Evolutionary conservation across 2,888 invertebrate species (phyloP), one percentile per base, ranked within the genome.

Genomic region (Chalcis sispes): DNA sequence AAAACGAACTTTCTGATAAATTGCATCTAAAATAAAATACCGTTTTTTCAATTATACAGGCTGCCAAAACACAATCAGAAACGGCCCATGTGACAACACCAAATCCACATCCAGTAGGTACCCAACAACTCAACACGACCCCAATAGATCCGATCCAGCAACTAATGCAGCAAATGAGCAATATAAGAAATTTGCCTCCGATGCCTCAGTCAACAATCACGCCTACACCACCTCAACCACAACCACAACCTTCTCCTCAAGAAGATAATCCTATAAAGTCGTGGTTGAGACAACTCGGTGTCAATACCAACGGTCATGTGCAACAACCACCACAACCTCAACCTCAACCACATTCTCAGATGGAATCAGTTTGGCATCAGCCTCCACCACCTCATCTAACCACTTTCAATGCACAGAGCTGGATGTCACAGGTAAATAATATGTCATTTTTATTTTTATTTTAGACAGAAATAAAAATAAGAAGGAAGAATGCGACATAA

Each of bases 141-240:
- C 83, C 86, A n/a, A 83, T 91, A 58, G 91, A 91, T 84, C 90
- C 91, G 5, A 83, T 90, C 64, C 90, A 90, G 77, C 89, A 90
- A 61, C 83, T 91, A 46, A 90, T 91, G 59, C 89, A 90, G 71
- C 91, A 91, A 79, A 90, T 91, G 89, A 89, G 90, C 50, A 89
- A 90, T 27, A 86, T 91, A 69, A 90, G 90, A 75, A 88, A 86
- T 80, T 71, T 88, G 25, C 85, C 90, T 78, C 86, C 82, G 78
- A 86, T 85, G 69, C 85, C 85, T n/a, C 85, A 85, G 56, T 77
- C 85, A 3, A 85, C 81, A 65, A 79, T 86, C 52, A 83, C 80
- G 69, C 80, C 82, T 8, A 52, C 74, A 15, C 75, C 77, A 1
- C 27, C 75, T 42, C 85, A 69, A 67, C 82, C 50, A 71, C 83